These are phyloP conservation scores for Ormyrus rosae DNA, from an alignment of 2,888 invertebrate species.

Conservation along the genomic window DNA sequence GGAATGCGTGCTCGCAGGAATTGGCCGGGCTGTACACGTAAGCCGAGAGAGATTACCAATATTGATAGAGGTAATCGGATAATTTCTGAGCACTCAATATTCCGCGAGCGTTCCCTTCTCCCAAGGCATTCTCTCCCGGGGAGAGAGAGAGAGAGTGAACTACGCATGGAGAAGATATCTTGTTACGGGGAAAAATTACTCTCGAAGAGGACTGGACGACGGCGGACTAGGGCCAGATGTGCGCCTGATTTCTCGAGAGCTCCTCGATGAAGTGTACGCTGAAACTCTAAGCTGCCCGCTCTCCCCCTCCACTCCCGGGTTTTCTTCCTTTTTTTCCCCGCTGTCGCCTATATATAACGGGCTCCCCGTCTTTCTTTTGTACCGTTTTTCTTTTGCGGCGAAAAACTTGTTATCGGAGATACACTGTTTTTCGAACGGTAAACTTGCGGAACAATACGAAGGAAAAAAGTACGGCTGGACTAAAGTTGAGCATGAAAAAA, in stretches of 20 bases:
- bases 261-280: constrained; percentile 53
- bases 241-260: constrained; percentile 58
- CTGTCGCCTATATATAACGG: not conserved
- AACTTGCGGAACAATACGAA: constrained; percentile 23
- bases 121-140: constrained; percentile 1
- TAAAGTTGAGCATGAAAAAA: constrained; percentile 29
- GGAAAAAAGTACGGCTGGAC: not conserved
- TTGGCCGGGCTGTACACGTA: constrained; percentile 33
- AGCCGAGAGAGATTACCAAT: constrained; percentile 58
- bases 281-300: constrained; percentile 51
- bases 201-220: constrained; percentile 41
- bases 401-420: constrained; percentile 53
- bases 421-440: constrained; percentile 42
- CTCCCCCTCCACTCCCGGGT: not conserved
- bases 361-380: constrained; percentile 9
- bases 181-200: constrained; percentile 58
- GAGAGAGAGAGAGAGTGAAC: not conserved
- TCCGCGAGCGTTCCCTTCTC: constrained; percentile 50
- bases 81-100: constrained; percentile 59
- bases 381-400: constrained; percentile 19
- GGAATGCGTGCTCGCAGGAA: constrained; percentile 2
- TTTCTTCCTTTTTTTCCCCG: constrained; percentile 7
- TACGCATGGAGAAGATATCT: constrained; percentile 50
- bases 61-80: constrained; percentile 59
- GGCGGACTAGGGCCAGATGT: constrained; percentile 52